phyloP scores from a whole-genome alignment of 1,140 invertebrate genomes.

The Lucilia cuprina region DNA sequence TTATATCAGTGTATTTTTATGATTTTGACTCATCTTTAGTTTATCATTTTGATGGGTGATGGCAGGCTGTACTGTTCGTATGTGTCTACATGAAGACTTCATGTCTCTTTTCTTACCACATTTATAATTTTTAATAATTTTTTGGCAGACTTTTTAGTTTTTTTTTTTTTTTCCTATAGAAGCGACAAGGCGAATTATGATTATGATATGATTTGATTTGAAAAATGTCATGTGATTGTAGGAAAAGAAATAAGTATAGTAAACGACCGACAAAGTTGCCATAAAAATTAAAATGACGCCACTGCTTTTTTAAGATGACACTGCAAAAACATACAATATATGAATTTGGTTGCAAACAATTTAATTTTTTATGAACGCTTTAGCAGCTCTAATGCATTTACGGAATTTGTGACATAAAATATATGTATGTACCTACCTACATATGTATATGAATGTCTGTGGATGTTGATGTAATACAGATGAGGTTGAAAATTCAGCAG shows the following conservation, averaged over 20 bases:
- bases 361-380: neutral
- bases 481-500: neutral
- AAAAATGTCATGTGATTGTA: slow-evolving; percentile 23
- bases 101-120: neutral
- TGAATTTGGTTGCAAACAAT: slow-evolving; percentile 8
- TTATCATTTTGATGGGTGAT: slow-evolving; percentile 6
- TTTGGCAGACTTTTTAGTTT: slow-evolving; percentile 7
- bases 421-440: too few species aligned
- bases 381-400: neutral
- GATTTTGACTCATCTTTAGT: neutral
- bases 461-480: neutral
- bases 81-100: neutral
- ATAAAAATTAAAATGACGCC: slow-evolving; percentile 4
- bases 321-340: slow-evolving; percentile 1
- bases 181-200: slow-evolving; percentile 39
- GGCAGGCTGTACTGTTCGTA: neutral
- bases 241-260: neutral
- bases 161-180: neutral
- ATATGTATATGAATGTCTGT: too few species aligned
- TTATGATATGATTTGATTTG: slow-evolving; percentile 15
- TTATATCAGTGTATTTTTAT: too few species aligned
- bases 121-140: slow-evolving; percentile 23
- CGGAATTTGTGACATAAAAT: neutral
- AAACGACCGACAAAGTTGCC: neutral
- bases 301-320: slow-evolving; percentile 32